Base-by-base conservation (phyloP, 2,797 vertebrate genomes). In the Tapirus indicus region DNA sequence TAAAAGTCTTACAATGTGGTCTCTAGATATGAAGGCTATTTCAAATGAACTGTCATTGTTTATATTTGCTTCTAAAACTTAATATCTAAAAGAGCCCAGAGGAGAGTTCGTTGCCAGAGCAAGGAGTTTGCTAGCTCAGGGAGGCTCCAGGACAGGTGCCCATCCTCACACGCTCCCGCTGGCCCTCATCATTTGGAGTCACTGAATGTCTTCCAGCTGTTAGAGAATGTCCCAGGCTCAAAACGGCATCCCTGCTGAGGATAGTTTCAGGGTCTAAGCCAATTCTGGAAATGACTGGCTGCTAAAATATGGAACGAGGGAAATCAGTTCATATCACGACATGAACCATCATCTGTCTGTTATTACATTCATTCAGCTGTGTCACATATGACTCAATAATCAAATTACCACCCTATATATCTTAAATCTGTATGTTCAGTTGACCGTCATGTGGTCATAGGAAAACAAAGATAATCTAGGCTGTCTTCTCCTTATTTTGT, bases 391-490 rank as follows among this genome's bases (percentile, higher is more conserved):
- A 97, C 92, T 97, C 96, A 97, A 79, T 98, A 98, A 97, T 97
- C 97, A 98, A 97, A 98, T 98, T 97, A 98, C 92, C 95, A 98
- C 97, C 68, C 88, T 97, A 95, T 96, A 94, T 82, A 96, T 98
- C 96, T 96, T 90, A 92, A 98, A 91, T 95, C 89, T 95, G 64
- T 74, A 75, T 75, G 75, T 90, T 95, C 87, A 85, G 86, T 95
- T 20, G 54, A 95, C 83, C 44, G 92, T 84, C 75, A 93, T 74
- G 64, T 78, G 82, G 69, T 94, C 56, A 64, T 95, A 80, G 91
- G 87, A 92, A 97, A 96, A 92, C 82, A 92, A 95, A 95, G 91
- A 71, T 92, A 96, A 96, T 96, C 84, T 93, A 92, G 72, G 68
- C 90, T 97, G 90, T 91, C 60, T 94, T 93, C 78, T 92, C 82